These are phyloP conservation scores for Cylloceria caligata DNA, from an alignment of 2,888 invertebrate species.

Conservation along the genomic window DNA sequence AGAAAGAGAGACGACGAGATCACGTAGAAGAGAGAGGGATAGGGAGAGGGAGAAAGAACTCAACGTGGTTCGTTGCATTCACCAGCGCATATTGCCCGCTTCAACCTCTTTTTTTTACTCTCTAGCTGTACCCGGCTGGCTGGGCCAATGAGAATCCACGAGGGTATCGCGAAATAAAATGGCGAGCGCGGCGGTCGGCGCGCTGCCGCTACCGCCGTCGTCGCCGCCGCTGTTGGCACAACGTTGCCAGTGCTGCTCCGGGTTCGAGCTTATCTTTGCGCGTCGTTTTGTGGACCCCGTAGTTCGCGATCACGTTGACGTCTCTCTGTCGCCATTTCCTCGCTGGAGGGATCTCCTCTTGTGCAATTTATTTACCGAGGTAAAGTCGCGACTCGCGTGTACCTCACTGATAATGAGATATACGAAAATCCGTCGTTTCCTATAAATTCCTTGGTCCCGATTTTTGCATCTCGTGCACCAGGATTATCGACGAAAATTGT, in stretches of 20 bases:
- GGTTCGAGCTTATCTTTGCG: constrained; percentile 90
- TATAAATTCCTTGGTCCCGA: neutral
- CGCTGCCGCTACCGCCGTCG: constrained; percentile 37
- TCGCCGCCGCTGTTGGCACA: constrained; percentile 57
- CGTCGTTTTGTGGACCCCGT: constrained; percentile 93
- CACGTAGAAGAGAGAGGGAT: neutral
- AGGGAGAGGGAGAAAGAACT: constrained; percentile 38
- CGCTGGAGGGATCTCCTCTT: constrained; percentile 75
- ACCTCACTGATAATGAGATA: neutral
- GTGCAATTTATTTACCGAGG: constrained; percentile 64
- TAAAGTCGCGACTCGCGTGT: constrained; percentile 32
- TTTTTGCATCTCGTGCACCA: neutral
- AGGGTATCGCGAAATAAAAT: constrained; percentile 80
- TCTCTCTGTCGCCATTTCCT: constrained; percentile 89
- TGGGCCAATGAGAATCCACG: constrained; percentile 81
- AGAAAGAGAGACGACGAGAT: constrained; percentile 30
- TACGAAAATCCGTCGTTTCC: neutral
- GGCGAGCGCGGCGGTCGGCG: constrained; percentile 75
- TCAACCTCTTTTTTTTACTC: constrained; percentile 51
- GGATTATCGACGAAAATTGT: constrained; percentile 25
- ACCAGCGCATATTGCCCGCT: constrained; percentile 62
- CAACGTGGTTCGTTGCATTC: constrained; percentile 66
- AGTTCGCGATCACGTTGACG: constrained; percentile 86
- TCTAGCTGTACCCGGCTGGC: constrained; percentile 74
- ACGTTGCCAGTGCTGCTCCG: constrained; percentile 69